phyloP scores from a whole-genome alignment of 2,113 vertebrate species.

The Tenrec ecaudatus region DNA sequence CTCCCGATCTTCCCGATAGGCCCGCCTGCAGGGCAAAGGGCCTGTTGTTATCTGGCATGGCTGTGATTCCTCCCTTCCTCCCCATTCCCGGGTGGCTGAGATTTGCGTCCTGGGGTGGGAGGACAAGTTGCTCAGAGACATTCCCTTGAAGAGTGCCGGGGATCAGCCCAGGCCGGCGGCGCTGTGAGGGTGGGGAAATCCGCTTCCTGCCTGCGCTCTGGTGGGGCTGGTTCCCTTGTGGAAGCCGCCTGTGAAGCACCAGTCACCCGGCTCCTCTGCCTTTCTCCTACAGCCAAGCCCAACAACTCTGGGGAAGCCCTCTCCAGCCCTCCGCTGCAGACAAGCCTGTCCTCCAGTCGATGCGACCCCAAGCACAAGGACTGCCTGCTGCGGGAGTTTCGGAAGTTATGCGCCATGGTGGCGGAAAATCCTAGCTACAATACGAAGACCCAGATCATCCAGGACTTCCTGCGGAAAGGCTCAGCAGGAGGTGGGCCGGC shows the following conservation, averaged over 20 bases:
- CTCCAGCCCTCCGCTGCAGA: constrained; percentile 79
- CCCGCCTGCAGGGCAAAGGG: background rate
- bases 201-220: too few relatives aligned
- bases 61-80: constrained; percentile 1
- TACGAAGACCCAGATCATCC: constrained; percentile 96
- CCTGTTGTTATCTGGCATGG: background rate
- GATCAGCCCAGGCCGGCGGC: too few relatives aligned
- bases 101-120: background rate
- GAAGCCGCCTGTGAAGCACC: background rate
- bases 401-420: constrained; percentile 95
- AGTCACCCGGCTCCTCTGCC: constrained; percentile 17
- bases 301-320: constrained; percentile 83
- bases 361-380: constrained; percentile 96
- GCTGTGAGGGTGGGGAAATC: too few relatives aligned
- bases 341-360: constrained; percentile 88
- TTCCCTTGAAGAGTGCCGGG: too few relatives aligned
- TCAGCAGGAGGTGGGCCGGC: constrained; percentile 62
- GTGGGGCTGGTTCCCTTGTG: too few relatives aligned
- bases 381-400: constrained; percentile 94
- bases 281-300: constrained; percentile 84
- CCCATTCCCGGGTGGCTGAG: background rate
- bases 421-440: constrained; percentile 97
- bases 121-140: too few relatives aligned
- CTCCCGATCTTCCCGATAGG: background rate
- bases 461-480: constrained; percentile 95